These are phyloP conservation scores for Neoaliturus tenellus DNA, from an alignment of 2,888 invertebrate species.

Conservation along the genomic window DNA sequence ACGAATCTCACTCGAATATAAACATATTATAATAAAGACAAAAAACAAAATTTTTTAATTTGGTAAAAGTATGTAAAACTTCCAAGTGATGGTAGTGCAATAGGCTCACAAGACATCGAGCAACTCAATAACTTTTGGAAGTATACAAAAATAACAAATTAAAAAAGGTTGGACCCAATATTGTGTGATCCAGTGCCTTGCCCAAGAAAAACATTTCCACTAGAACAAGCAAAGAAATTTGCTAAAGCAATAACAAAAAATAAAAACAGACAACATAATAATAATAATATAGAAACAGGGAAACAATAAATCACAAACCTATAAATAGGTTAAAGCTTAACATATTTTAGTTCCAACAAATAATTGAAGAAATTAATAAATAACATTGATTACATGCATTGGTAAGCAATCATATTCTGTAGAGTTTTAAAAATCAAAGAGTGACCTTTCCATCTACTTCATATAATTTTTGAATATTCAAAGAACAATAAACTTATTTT, in stretches of 20 bases:
- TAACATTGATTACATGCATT: too few species aligned
- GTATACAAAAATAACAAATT: not conserved
- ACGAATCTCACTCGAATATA: not conserved
- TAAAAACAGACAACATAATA: slow-evolving; percentile 22
- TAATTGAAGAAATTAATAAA: too few species aligned
- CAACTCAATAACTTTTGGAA: slow-evolving; percentile 31
- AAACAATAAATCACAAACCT: slow-evolving; percentile 14
- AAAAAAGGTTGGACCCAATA: not conserved
- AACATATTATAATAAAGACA: too few species aligned
- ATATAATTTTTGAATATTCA: too few species aligned
- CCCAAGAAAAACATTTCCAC: slow-evolving; percentile 41
- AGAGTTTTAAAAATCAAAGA: too few species aligned
- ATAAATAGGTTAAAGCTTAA: slow-evolving; percentile 7
- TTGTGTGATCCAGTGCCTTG: not conserved
- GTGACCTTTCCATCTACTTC: too few species aligned
- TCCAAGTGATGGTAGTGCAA: not conserved
- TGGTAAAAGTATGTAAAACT: not conserved
- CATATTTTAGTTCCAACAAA: not conserved
- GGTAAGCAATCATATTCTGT: too few species aligned
- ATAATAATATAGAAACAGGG: slow-evolving; percentile 11
- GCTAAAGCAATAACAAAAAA: not conserved
- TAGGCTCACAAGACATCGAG: slow-evolving; percentile 15
- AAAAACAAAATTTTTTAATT: not conserved
- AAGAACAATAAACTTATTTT: too few species aligned
- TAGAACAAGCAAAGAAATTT: not conserved